phyloP scores from a whole-genome alignment of 2,888 invertebrate genomes.

The Ypsolopha scabrella region DNA sequence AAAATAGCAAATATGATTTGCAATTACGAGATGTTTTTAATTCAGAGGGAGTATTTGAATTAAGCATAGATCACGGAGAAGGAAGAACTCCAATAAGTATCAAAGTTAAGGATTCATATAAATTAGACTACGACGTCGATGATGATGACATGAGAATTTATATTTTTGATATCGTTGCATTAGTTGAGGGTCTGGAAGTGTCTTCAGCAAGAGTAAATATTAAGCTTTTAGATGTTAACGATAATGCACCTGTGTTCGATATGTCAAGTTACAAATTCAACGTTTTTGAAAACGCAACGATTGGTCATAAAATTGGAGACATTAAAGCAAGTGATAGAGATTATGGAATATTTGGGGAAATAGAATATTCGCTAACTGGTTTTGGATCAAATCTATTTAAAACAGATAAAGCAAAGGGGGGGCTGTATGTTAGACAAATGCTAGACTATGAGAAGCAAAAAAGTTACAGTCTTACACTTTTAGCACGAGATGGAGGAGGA shows the following conservation, averaged over 20 bases:
- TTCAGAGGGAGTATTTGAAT: conserved; percentile 69
- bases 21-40: conserved; percentile 71
- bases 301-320: conserved; percentile 73
- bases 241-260: conserved; percentile 80
- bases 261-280: conserved; percentile 73
- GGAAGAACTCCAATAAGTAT: conserved; percentile 82
- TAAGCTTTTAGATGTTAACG: conserved; percentile 81
- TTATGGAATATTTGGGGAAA: conserved; percentile 76
- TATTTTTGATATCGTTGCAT: conserved; percentile 77
- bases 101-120: conserved; percentile 74
- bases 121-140: conserved; percentile 78
- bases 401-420: conserved; percentile 76
- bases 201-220: conserved; percentile 73
- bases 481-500: conserved; percentile 86
- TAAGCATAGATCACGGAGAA: conserved; percentile 76
- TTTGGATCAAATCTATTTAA: conserved; percentile 83
- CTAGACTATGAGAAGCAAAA: conserved; percentile 86
- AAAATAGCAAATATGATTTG: conserved; percentile 78
- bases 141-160: conserved; percentile 69
- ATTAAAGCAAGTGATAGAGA: conserved; percentile 80
- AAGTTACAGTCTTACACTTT: conserved; percentile 82
- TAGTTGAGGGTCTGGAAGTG: conserved; percentile 64
- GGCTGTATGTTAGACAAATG: conserved; percentile 72
- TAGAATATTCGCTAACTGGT: conserved; percentile 81
- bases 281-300: conserved; percentile 74